Base-by-base conservation (phyloP, 2,888 invertebrate genomes). In the Pterobdella sp. region DNA sequence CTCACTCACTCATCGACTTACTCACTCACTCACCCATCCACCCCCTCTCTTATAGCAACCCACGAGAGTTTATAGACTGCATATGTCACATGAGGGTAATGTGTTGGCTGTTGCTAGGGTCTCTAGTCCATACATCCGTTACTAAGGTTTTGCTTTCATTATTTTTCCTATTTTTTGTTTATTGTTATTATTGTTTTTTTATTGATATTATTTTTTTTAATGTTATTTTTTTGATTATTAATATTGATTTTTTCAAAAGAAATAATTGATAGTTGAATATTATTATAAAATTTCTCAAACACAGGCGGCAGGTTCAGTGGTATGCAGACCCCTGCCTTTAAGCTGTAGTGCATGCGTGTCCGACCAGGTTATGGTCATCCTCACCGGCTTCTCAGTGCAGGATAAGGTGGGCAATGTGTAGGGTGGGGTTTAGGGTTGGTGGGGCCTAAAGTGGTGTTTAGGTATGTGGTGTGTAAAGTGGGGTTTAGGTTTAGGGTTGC, bases 351-450 rank as follows among this genome's bases (percentile, higher is more conserved):
- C 93, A 81, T 93, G 94, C 84, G 91, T 98, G 81, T 94, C 96
- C 63, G 97, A 98, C 86, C 94, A 96, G 82, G 90, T 98, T 78
- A 94, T 96, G 88, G 90, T 91, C 26, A 95, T 98, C 80, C 89
- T 98, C 87, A 91, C 93, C 0, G 94, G 94, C 14, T 98, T 97
- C 87, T 93, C 94, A 42, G 97, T 97, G 81, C 93, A 94, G 81
- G 90, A 91, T 0, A 94, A 94, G 85, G 86, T 84, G 60, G 14
- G 14, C n/a, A 42, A 22, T n/a, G n/a, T 18, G 60, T 18, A 22
- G 4, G 60, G 4, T 4, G 18, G 60, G 3, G n/a, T 18, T 4
- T 18, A 22, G 4, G 60, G 4, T 4, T 56, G 7, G 18, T 4
- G 4, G 60, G 4, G n/a, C 3, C 4, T 56, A 22, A 3, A 22